Conservation (phyloP, 2,888 invertebrate genomes). For the Notodonta ziczac region DNA sequence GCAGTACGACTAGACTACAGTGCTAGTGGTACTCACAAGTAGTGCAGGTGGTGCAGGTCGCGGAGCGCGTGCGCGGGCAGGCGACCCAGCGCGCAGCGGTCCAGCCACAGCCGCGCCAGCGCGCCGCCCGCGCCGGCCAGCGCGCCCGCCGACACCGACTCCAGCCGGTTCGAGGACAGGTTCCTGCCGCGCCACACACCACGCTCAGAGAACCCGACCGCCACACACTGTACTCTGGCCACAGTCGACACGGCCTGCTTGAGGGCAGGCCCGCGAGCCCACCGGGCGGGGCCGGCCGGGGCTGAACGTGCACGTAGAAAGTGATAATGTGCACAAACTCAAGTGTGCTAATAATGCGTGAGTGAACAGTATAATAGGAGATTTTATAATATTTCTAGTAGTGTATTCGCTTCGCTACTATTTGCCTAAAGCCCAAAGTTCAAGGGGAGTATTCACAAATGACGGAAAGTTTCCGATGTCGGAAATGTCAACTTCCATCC, state of each 20-base stretch:
- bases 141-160: conserved; percentile 87
- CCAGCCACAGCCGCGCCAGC: conserved; percentile 87
- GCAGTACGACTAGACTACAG: too few relatives aligned
- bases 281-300: too few relatives aligned
- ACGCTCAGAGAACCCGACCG: neutral
- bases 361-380: too few relatives aligned
- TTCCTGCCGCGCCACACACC: conserved; percentile 83
- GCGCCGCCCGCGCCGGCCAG: conserved; percentile 77
- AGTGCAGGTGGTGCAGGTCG: conserved; percentile 80
- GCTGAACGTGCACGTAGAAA: too few relatives aligned
- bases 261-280: neutral
- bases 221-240: conserved; percentile 32
- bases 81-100: conserved; percentile 83
- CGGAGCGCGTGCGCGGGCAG: conserved; percentile 83
- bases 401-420: too few relatives aligned
- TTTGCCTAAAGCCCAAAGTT: neutral
- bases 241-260: neutral
- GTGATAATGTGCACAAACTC: neutral
- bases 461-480: too few relatives aligned
- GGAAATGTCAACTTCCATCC: too few relatives aligned
- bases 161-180: conserved; percentile 90
- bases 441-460: too few relatives aligned
- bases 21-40: conserved; percentile 81
- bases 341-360: too few relatives aligned
- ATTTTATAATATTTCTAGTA: too few relatives aligned